A percentile compares a stretch with the other conserved stretches of the same genome.
Conservation (phyloP, 2,797 vertebrate species). For the Pogonophryne albipinna region DNA sequence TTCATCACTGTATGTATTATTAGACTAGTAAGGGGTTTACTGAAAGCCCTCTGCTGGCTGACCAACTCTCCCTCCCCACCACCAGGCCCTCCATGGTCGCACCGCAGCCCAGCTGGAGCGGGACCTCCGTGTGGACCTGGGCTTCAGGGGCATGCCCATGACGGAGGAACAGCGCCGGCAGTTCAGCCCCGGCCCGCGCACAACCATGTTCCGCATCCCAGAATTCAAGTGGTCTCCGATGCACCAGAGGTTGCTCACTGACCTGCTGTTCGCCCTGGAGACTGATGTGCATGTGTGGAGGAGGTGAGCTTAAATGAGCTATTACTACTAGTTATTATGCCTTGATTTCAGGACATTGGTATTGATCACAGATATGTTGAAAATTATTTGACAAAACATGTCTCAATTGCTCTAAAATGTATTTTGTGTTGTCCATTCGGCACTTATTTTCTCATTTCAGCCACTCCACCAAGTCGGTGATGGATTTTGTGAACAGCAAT, state of each 20-base stretch:
- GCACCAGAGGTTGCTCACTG: constrained; percentile 97
- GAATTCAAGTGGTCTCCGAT: constrained; percentile 99
- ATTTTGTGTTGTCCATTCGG: background rate
- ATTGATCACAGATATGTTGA: background rate
- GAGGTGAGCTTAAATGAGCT: constrained; percentile 85
- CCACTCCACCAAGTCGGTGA: constrained; percentile 98
- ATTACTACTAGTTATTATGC: background rate
- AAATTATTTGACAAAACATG: background rate
- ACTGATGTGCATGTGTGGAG: constrained; percentile 99
- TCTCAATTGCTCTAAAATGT: background rate
- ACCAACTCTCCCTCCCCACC: background rate
- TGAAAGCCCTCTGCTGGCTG: constrained; percentile 14
- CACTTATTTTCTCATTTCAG: constrained; percentile 76
- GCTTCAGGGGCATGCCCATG: constrained; percentile 99
- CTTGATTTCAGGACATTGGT: background rate
- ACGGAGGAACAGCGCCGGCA: constrained; percentile 96
- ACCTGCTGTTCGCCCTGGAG: constrained; percentile 98
- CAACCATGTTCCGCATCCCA: constrained; percentile 99
- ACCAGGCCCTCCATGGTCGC: constrained; percentile 91
- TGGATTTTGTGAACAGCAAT: constrained; percentile 99
- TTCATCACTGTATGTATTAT: background rate
- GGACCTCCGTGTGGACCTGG: constrained; percentile 95
- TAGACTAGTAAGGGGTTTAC: background rate
- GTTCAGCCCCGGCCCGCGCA: constrained; percentile 98
- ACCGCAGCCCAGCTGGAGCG: constrained; percentile 91